Base-by-base conservation (phyloP, 2,113 vertebrate genomes). In the Ciconia maguari region DNA sequence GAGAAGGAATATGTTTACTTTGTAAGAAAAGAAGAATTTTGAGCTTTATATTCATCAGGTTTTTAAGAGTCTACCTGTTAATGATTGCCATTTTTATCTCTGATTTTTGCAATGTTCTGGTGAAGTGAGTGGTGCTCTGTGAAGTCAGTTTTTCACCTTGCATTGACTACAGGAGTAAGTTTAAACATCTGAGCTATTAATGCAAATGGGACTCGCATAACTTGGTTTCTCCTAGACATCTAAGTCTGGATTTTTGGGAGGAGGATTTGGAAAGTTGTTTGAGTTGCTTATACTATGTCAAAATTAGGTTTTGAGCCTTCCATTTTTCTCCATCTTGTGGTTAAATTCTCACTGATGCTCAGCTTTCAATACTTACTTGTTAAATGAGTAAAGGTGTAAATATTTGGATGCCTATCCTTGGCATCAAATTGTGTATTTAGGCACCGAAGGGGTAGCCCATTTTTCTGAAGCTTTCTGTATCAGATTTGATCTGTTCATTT, bases 51-150 rank as follows among this genome's bases (percentile, higher is more conserved):
- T 87, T 65, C 2, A 21, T 61, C 26, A 20, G 16, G 2, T 55
- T 70, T 70, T 85, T 44, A 36, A 32, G 32, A 22, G 69, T 29
- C 6, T n/a, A 6, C 9, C 6, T 60, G 22, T 54, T 54, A 6
- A 25, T 0, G 0, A 8, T 30, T 64, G 66, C 7, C 7, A 7
- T 5, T 22, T 81, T 48, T 16, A 4, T 22, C 10, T 76, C 34
- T 42, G 78, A 20, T 11, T 68, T 89, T 54, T 71, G 15, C 49
- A 15, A 3, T 34, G 3, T 66, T 49, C 2, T 22, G 8, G 15
- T 58, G 48, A 75, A 82, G 14, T 38, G 25, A 22, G 60, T 38
- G 0, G 3, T 42, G 42, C 20, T 62, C 27, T 75, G 32, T 26
- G 51, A 41, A 60, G 32, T 71, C 22, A n/a, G 3, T 70, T 78